A percentile compares a stretch with the other conserved stretches of the same genome.
Conservation (phyloP, 2,888 invertebrate genomes). For the Stramonita haemastoma region DNA sequence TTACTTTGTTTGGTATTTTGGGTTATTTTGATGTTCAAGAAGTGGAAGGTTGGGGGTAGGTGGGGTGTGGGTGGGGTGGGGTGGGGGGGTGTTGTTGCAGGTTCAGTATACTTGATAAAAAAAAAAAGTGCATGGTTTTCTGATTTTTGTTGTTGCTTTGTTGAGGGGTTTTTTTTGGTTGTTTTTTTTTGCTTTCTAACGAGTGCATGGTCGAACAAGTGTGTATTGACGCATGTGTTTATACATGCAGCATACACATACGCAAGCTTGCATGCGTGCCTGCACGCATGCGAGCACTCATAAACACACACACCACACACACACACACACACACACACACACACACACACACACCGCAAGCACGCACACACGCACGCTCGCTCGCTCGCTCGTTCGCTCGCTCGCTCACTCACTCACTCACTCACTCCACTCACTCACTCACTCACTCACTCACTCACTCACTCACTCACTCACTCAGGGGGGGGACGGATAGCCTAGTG, state of each 20-base stretch:
- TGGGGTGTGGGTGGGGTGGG: too few species aligned
- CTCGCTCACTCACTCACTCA: not conserved
- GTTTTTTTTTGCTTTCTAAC: not conserved
- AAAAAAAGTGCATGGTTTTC: too few species aligned
- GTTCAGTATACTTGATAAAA: too few species aligned
- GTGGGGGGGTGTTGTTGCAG: too few species aligned
- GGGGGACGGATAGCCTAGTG: too few species aligned
- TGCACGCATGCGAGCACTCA: not conserved
- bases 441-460: not conserved
- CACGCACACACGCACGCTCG: not conserved
- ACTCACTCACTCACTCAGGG: not conserved
- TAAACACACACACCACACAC: not conserved
- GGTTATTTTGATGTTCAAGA: too few species aligned
- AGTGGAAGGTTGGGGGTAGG: too few species aligned
- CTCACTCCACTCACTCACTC: not conserved
- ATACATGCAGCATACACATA: not conserved
- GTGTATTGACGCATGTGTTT: too few species aligned
- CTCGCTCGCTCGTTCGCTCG: too few species aligned
- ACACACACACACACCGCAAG: not conserved
- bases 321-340: not conserved
- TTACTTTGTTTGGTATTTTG: too few species aligned
- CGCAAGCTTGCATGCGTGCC: not conserved
- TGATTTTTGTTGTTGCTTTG: not conserved
- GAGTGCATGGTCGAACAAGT: not conserved
- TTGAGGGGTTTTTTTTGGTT: not conserved